Base-by-base conservation (phyloP, 2,888 invertebrate genomes). In the Trachelus tabidus region DNA sequence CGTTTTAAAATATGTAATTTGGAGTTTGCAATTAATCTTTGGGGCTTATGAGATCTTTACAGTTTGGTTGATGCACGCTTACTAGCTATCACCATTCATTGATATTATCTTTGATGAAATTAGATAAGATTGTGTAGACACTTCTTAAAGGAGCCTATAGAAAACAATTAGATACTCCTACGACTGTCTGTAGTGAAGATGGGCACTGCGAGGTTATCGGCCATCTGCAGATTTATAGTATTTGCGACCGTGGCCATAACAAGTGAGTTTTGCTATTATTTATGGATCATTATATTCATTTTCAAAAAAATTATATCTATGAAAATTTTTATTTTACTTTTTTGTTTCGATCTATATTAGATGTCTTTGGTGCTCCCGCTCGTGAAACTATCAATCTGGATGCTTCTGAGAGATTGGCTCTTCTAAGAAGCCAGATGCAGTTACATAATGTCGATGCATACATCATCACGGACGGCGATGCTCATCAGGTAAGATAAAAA, bases 401-500 rank as follows among this genome's bases (percentile, higher is more conserved):
- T 69, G 77, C 76, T 31, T 68, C 34, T n/a, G 12, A 31, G 40
- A 68, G 79, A 68, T 73, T 80, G 35, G 33, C 40, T 34, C 68
- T 68, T 9, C 79, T 80, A 23, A 68, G 80, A 33, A 56, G 56
- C 37, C 74, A 75, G 34, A 80, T 80, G 80, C 56, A 15, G 30
- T 34, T 76, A n/a, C 33, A 71, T 23, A 75, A 56, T 15, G 30
- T 80, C 23, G 35, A 37, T 73, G 80, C 79, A 12, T 80, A 79
- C 71, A 76, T 80, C 34, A 76, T 80, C 12, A 37, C 69, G 30
- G 75, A 79, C 56, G 73, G 71, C 1, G 79, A 79, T 31, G 76
- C 75, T 75, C 80, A 80, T 40, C 79, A 80, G 77, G 79, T 80
- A 71, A 69, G 23, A 23, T 23, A 56, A 56, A 56, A 56, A 56